Evolutionary conservation across 2,113 vertebrate genomes (phyloP).

Genomic region (Cichladusa arquata): DNA sequence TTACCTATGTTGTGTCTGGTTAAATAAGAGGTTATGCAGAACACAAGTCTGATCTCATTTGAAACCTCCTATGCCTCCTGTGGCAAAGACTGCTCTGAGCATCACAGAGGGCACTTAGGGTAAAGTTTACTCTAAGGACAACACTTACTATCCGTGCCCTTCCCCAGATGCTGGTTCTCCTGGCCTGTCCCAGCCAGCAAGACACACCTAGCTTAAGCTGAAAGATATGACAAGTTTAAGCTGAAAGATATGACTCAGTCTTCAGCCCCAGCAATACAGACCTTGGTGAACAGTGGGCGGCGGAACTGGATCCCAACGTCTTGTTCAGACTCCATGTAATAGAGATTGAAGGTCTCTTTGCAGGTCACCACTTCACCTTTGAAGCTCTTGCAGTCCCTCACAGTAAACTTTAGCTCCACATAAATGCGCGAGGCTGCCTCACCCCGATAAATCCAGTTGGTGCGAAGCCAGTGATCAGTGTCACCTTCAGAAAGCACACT

Average conservation of each 20-base stretch:
- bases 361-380: constrained; percentile 71
- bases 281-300: constrained; percentile 75
- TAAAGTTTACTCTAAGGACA: constrained; percentile 39
- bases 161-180: not conserved
- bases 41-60: not conserved
- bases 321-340: constrained; percentile 79
- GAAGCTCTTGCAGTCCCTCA: constrained; percentile 80
- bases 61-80: not conserved
- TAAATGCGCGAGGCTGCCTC: constrained; percentile 65
- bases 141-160: not conserved
- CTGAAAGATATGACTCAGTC: not conserved
- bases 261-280: not conserved
- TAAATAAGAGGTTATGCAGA: not conserved
- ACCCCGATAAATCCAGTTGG: constrained; percentile 79
- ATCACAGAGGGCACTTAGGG: not conserved
- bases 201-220: constrained; percentile 15
- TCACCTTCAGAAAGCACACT: constrained; percentile 61
- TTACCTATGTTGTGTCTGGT: not conserved
- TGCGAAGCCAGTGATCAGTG: constrained; percentile 79
- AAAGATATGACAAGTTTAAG: not conserved
- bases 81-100: not conserved
- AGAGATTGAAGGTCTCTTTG: constrained; percentile 82
- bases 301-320: constrained; percentile 79
- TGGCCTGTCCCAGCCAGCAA: not conserved
- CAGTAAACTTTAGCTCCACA: constrained; percentile 77